Base-by-base conservation (phyloP, 2,113 vertebrate species). In the Triplophysa rosa region DNA sequence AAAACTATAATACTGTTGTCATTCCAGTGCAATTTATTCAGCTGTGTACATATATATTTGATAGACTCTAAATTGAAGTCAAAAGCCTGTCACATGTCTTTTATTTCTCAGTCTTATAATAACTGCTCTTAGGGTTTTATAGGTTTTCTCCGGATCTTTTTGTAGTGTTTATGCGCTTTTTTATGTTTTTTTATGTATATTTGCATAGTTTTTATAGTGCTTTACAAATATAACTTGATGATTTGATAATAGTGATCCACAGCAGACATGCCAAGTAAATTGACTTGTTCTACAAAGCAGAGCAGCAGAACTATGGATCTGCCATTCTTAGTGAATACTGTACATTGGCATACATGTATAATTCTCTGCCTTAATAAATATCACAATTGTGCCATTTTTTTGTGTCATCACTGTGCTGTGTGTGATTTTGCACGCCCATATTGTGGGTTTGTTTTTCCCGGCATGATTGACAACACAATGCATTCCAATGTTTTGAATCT, bases 391-490 rank as follows among this genome's bases (percentile, higher is more conserved):
- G 49, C 49, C 13, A 5, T 17, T 52, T 52, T 17, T 6, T 21
- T 58, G 54, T n/a, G 49, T 8, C 33, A 10, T 19, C 19, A 58
- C 7, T 21, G 4, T 29, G 24, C 3, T 56, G 9, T 71, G 14
- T 61, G 21, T 45, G 21, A 74, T 47, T 47, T 45, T 47, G 56
- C 33, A 62, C 56, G 24, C 21, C 14, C 21, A 26, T 74, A 8
- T 74, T 74, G 2, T 70, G n/a, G 14, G 71, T 47, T 47, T 2
- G 56, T 76, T 65, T 52, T 61, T 13, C 45, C 45, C 1, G 2
- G 1, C 73, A 52, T 52, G 74, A 7, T 52, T 54, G 19, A 54
- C 16, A 13, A 42, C 59, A 75, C 58, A 73, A 59, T 73, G 70
- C 33, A 33, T 71, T 58, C 17, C 68, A 58, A 17, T 45, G 70